Percentiles rank a stretch among this genome's conserved stretches.
Evolutionary conservation across 2,113 vertebrate genomes (phyloP).

Genomic region (Otolemur garnettii): DNA sequence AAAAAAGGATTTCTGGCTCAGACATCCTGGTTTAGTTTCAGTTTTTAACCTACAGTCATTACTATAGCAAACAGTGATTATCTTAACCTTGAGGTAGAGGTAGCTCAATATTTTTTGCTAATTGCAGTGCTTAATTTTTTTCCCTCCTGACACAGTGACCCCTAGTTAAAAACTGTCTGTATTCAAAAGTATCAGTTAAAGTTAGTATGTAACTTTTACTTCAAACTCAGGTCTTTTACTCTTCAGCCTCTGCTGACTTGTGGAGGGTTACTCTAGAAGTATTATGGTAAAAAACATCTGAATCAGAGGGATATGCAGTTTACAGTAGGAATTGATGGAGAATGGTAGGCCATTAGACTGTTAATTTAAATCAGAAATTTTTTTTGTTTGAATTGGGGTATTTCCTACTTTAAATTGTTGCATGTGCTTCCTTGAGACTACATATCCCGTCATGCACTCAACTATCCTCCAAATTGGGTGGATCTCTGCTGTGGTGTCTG

Average conservation of each 20-base stretch:
- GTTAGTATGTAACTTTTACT: constrained; percentile 31
- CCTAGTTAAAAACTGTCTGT: constrained; percentile 5
- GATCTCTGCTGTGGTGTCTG: constrained; percentile 87
- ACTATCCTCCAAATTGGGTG: constrained; percentile 80
- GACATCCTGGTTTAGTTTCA: background rate
- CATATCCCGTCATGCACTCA: constrained; percentile 69
- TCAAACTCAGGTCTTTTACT: background rate
- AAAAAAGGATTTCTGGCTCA: constrained; percentile 15
- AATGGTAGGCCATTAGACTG: background rate
- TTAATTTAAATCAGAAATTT: constrained; percentile 12
- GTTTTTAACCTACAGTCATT: background rate
- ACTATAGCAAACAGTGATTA: background rate
- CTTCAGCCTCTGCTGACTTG: background rate
- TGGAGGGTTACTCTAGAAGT: background rate
- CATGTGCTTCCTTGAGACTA: constrained; percentile 55
- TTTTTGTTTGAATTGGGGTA: background rate
- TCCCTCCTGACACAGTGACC: background rate
- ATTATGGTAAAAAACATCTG: background rate
- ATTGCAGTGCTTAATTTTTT: constrained; percentile 54
- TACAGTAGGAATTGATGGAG: constrained; percentile 45
- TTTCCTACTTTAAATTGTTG: constrained; percentile 45
- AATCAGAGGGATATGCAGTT: background rate
- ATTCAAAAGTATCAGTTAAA: constrained; percentile 31
- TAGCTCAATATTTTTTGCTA: background rate
- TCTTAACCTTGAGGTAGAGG: background rate